A percentile compares a stretch with the other conserved stretches of the same genome.
Evolutionary conservation across 64 coral and sea anemone genomes (phyloP).

Genomic region (Actinia equina): DNA sequence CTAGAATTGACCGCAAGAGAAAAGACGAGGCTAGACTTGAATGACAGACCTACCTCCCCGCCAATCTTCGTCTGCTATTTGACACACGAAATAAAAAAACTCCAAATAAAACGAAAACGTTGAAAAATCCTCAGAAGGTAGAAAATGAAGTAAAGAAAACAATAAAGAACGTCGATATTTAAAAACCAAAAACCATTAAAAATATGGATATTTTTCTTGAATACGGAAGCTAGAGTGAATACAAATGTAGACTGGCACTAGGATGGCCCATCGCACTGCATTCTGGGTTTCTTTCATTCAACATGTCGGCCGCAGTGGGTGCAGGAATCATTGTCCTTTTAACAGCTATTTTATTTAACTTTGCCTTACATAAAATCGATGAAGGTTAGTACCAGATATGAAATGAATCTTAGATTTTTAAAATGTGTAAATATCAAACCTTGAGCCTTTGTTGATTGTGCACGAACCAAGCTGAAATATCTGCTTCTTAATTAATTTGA

Average conservation of each 20-base stretch:
- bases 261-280: background rate
- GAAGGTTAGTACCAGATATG: conserved; percentile 62
- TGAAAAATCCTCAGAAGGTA: too few relatives aligned
- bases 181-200: too few relatives aligned
- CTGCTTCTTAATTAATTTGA: background rate
- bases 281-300: conserved; percentile 28
- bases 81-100: too few relatives aligned
- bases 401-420: conserved; percentile 23
- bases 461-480: background rate
- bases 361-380: conserved; percentile 77
- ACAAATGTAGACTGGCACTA: background rate
- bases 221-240: too few relatives aligned
- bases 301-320: conserved; percentile 46
- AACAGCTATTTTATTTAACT: conserved; percentile 55
- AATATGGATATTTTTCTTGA: too few relatives aligned
- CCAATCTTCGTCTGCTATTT: too few relatives aligned
- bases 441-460: background rate
- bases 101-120: too few relatives aligned
- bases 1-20: too few relatives aligned
- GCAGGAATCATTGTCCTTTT: conserved; percentile 16
- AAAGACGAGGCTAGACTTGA: too few relatives aligned
- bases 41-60: too few relatives aligned
- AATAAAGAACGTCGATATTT: too few relatives aligned
- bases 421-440: background rate
- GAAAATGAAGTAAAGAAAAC: too few relatives aligned